A percentile compares a stretch with the other conserved stretches of the same genome.
phyloP scores from a whole-genome alignment of 2,888 invertebrate species.

The Furcula furcula region DNA sequence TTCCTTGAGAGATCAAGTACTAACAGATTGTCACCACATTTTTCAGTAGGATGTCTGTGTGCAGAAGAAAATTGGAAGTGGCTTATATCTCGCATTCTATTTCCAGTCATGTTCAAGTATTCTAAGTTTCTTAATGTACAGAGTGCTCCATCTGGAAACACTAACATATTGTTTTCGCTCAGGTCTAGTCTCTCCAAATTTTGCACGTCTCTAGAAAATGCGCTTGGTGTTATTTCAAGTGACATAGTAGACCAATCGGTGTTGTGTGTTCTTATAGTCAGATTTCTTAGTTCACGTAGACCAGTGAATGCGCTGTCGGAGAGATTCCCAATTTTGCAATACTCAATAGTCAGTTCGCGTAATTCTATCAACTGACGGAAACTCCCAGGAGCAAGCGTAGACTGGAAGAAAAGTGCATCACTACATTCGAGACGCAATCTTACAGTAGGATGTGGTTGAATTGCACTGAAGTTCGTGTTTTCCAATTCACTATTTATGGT shows the following conservation, averaged over 20 bases:
- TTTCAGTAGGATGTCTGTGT: slow-evolving; percentile 80
- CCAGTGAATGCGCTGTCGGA: slow-evolving; percentile 92
- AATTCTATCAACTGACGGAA: slow-evolving; percentile 89
- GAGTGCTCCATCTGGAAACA: slow-evolving; percentile 88
- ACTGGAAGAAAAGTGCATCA: slow-evolving; percentile 90
- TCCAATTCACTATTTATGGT: slow-evolving; percentile 92
- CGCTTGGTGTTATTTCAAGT: slow-evolving; percentile 87
- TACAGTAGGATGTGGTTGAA: slow-evolving; percentile 91
- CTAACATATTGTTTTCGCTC: slow-evolving; percentile 91
- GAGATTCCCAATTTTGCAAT: slow-evolving; percentile 91
- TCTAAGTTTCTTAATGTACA: slow-evolving; percentile 89
- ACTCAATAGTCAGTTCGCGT: slow-evolving; percentile 89
- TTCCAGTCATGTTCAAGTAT: slow-evolving; percentile 89
- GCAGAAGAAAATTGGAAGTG: slow-evolving; percentile 86
- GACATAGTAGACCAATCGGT: slow-evolving; percentile 92
- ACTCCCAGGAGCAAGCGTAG: slow-evolving; percentile 88
- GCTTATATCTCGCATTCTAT: slow-evolving; percentile 88
- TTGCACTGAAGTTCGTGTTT: slow-evolving; percentile 91
- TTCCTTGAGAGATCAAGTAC: slow-evolving; percentile 89
- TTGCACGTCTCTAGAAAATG: slow-evolving; percentile 87
- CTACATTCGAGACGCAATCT: slow-evolving; percentile 89
- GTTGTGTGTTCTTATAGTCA: slow-evolving; percentile 91
- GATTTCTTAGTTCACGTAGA: slow-evolving; percentile 87
- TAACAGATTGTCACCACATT: slow-evolving; percentile 86
- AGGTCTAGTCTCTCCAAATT: slow-evolving; percentile 88